Percentiles rank a stretch among this genome's conserved stretches.
These are phyloP conservation scores for Poeciliopsis turneri DNA, from an alignment of 2,797 vertebrate species.

Conservation along the genomic window DNA sequence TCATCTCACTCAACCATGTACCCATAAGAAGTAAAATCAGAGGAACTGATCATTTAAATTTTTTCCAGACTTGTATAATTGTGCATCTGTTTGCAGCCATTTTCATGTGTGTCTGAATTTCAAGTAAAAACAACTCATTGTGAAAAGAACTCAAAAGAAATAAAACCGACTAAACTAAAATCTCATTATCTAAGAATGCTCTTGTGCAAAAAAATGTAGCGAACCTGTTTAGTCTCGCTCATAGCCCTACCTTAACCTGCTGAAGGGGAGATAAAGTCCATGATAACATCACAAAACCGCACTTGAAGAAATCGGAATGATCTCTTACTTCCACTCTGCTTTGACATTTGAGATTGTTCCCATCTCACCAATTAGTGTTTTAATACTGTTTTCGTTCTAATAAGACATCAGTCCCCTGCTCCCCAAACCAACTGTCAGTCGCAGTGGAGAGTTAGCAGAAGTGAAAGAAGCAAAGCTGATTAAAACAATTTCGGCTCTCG, in stretches of 20 bases:
- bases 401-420: conserved; percentile 1
- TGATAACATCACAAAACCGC: neutral
- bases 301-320: neutral
- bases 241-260: neutral
- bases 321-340: neutral
- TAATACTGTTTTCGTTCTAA: conserved; percentile 12
- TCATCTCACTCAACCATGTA: too few species aligned
- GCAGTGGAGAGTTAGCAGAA: conserved; percentile 41
- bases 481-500: conserved; percentile 59
- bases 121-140: too few species aligned
- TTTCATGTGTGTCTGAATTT: too few species aligned
- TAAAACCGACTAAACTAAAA: too few species aligned
- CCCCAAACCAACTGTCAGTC: conserved; percentile 33
- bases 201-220: too few species aligned
- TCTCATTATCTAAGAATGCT: too few species aligned
- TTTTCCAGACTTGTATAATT: too few species aligned
- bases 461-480: conserved; percentile 51
- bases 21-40: too few species aligned
- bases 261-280: neutral
- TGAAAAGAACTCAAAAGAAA: too few species aligned
- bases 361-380: neutral
- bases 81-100: too few species aligned
- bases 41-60: too few species aligned
- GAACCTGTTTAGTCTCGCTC: too few species aligned
- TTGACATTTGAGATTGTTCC: neutral